A percentile compares a stretch with the other conserved stretches of the same genome.
Conservation (phyloP, 1,140 invertebrate genomes). For the Lysiphlebus fabarum region DNA sequence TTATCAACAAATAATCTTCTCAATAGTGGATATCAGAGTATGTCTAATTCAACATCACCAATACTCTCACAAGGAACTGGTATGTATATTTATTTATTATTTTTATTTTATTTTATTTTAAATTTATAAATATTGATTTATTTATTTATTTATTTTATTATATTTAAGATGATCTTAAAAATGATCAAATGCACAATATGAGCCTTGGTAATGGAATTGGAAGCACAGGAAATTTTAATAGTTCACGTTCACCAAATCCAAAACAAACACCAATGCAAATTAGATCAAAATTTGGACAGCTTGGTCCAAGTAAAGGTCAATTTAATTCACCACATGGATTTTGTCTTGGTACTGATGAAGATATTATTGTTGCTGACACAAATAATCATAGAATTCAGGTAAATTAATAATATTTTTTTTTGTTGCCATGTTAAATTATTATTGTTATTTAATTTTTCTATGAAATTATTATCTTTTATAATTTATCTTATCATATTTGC, state of each 20-base stretch:
- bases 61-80: constrained; percentile 56
- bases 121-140: constrained; percentile 14
- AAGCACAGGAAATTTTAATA: constrained; percentile 56
- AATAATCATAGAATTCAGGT: constrained; percentile 95
- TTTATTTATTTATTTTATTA: constrained; percentile 17
- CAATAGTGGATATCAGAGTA: constrained; percentile 56
- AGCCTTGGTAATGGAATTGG: constrained; percentile 47
- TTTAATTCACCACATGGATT: constrained; percentile 97
- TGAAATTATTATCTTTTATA: constrained; percentile 21
- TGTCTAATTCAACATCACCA: constrained; percentile 64
- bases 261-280: constrained; percentile 80
- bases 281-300: constrained; percentile 88
- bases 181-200: constrained; percentile 51
- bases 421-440: too few relatives aligned
- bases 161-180: constrained; percentile 49
- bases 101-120: background rate
- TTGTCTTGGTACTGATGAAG: constrained; percentile 89
- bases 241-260: constrained; percentile 58
- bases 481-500: background rate
- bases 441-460: too few relatives aligned
- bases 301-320: constrained; percentile 86
- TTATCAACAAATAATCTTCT: constrained; percentile 54
- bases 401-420: constrained; percentile 25
- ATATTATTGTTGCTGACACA: constrained; percentile 93
- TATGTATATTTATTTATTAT: constrained; percentile 27